These are phyloP conservation scores for Murina feae DNA, from an alignment of 2,113 vertebrate genomes.

Conservation along the genomic window DNA sequence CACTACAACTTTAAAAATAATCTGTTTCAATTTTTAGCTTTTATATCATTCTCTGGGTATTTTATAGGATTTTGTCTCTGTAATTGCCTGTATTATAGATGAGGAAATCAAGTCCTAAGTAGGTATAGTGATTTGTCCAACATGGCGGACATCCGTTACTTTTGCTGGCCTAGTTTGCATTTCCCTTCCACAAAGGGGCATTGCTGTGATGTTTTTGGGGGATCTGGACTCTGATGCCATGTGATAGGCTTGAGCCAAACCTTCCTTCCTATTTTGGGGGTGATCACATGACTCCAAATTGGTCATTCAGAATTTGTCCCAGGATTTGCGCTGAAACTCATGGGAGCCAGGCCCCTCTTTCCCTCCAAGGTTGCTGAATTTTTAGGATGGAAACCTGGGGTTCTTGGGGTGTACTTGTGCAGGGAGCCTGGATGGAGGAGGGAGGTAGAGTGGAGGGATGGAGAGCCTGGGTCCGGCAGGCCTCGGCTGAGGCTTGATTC, in stretches of 20 bases:
- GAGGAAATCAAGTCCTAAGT: background rate
- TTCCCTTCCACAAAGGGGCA: background rate
- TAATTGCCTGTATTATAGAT: background rate
- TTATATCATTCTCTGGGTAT: background rate
- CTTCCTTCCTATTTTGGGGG: background rate
- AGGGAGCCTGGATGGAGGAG: background rate
- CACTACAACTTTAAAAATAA: background rate
- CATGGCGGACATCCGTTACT: accelerated
- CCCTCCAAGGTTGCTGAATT: background rate
- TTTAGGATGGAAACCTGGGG: background rate
- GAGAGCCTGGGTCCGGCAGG: background rate
- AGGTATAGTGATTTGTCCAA: background rate
- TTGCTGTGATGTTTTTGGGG: background rate
- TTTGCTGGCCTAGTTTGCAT: background rate
- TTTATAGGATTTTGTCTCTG: background rate
- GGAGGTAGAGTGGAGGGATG: background rate
- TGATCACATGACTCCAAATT: background rate
- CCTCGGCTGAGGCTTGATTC: background rate
- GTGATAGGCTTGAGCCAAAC: background rate
- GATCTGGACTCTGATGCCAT: background rate
- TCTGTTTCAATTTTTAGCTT: background rate
- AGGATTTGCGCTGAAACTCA: background rate
- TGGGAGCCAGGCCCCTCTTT: background rate
- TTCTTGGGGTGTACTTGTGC: no score
- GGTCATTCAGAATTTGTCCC: background rate